These are phyloP conservation scores for Dolichomitus sp. DNA, from an alignment of 2,888 invertebrate genomes.

Conservation along the genomic window DNA sequence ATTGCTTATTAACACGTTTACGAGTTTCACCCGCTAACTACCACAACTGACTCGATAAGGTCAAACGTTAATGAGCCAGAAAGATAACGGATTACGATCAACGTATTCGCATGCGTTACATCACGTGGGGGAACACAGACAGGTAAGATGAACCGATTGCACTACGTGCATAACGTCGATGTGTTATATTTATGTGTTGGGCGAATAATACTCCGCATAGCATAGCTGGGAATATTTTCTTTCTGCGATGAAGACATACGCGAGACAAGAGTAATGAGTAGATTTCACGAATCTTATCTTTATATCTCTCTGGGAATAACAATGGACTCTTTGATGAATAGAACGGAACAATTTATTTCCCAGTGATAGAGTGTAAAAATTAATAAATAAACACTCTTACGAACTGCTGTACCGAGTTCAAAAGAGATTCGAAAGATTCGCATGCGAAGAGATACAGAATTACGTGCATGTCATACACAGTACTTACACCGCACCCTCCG, in stretches of 20 bases:
- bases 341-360: conserved; percentile 53
- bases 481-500: conserved; percentile 26
- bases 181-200: conserved; percentile 45
- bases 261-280: conserved; percentile 60
- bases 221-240: conserved; percentile 62
- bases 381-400: neutral
- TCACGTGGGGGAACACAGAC: conserved; percentile 47
- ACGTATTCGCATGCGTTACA: conserved; percentile 43
- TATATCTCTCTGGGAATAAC: conserved; percentile 18
- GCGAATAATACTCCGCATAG: conserved; percentile 56
- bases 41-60: neutral
- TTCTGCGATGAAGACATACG: conserved; percentile 25
- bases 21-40: neutral
- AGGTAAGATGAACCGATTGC: conserved; percentile 61
- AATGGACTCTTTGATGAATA: conserved; percentile 44
- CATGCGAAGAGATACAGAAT: conserved; percentile 40
- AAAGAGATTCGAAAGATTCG: conserved; percentile 27
- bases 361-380: conserved; percentile 23
- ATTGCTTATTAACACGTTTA: neutral
- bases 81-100: neutral
- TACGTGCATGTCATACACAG: conserved; percentile 43
- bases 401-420: neutral
- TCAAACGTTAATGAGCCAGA: neutral
- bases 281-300: conserved; percentile 54
- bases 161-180: conserved; percentile 58